Base-by-base conservation (phyloP, 2,113 vertebrate species). In the Semicossyphus pulcher region DNA sequence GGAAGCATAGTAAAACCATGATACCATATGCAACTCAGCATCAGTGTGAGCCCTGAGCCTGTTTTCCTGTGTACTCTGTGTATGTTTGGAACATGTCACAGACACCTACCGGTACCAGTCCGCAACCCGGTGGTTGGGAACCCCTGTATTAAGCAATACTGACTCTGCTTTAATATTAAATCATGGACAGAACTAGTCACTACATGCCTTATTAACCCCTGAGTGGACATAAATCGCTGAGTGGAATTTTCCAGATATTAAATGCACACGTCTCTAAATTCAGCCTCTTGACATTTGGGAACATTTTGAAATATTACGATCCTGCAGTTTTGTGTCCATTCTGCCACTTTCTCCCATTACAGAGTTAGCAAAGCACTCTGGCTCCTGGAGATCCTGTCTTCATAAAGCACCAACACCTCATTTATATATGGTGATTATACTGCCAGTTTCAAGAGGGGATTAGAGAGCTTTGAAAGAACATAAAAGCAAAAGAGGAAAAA, bases 391-490 rank as follows among this genome's bases (percentile, higher is more conserved):
- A 54, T 53, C 29, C 65, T 77, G 75, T 87, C 76, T 76, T 62
- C 74, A 71, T 57, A 57, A 65, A 34, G 41, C 61, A 61, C 28
- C n/a, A 45, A 65, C 86, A 84, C 66, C 61, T 87, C 73, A 81
- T 87, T 88, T 86, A 72, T 81, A 58, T 10, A 51, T 16, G 20
- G 29, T 31, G 36, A 71, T 70, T 60, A 26, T 58, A 56, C 68
- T 61, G 69, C 26, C 76, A 72, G 45, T 73, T 77, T 80, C 29
- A 71, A 66, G 56, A 77, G 36, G 21, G 23, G 73, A 78, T 84
- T 72, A 72, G 34, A 61, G 60, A 68, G 44, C 76, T 83, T 67
- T 69, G 28, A 49, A 61, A 58, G 68, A 32, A 44, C 48, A 53
- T 15, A 54, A 34, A 59, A 39, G 32, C 9, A 76, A 80, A 59